Conservation (phyloP, 2,113 vertebrate species). For the Sciurus niger region DNA sequence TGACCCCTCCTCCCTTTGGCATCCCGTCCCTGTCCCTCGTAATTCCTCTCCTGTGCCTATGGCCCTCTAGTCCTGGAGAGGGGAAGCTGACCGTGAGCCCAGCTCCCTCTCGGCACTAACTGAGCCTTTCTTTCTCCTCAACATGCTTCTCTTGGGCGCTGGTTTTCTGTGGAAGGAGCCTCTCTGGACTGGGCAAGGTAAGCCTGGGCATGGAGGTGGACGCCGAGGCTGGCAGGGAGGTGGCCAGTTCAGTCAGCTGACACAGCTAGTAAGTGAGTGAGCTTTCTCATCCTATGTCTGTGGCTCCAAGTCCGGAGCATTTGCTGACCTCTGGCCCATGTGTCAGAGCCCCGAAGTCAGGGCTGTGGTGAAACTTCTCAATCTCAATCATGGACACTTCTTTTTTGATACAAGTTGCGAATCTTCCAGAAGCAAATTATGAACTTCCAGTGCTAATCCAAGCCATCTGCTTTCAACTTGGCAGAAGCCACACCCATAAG, state of each 20-base stretch:
- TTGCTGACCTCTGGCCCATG: rapidly evolving
- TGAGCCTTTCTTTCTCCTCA: not conserved
- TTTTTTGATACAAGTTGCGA: not conserved
- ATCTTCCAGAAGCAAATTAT: not conserved
- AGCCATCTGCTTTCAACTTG: slow-evolving; percentile 54
- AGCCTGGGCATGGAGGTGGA: not conserved
- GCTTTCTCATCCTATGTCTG: not conserved
- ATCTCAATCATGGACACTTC: not conserved
- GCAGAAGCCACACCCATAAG: not conserved
- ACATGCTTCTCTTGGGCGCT: too few species aligned
- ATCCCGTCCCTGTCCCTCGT: not conserved
- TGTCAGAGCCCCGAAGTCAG: not conserved
- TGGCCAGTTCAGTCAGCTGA: rapidly evolving
- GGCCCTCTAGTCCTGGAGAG: too few species aligned
- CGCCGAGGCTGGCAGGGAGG: not conserved
- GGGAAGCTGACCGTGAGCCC: too few species aligned
- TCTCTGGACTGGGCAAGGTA: not conserved
- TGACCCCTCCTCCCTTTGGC: too few species aligned
- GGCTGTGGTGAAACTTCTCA: not conserved
- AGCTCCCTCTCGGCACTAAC: too few species aligned
- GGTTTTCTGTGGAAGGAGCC: not conserved
- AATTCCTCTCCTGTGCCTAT: too few species aligned
- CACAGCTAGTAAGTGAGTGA: rapidly evolving
- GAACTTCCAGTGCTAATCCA: slow-evolving; percentile 51
- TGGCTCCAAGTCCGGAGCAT: rapidly evolving